Evolutionary conservation across 2,888 invertebrate species (phyloP).

Genomic region (Plusia festucae): DNA sequence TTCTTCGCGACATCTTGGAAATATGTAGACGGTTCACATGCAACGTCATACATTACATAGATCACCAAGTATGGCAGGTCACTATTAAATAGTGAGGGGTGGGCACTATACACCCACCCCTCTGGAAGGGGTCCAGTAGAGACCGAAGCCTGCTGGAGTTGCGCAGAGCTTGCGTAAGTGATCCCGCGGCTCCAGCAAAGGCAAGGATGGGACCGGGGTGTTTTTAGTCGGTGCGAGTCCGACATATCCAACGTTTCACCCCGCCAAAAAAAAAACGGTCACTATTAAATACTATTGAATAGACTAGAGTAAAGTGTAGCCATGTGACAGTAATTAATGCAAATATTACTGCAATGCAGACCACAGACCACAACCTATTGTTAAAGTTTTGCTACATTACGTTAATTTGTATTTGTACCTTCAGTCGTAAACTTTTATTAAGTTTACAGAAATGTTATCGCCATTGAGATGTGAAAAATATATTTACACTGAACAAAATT

Average conservation of each 20-base stretch:
- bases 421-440: neutral
- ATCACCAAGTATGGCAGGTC: constrained; percentile 13
- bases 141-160: no score
- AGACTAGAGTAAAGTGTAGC: neutral
- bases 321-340: constrained; percentile 20
- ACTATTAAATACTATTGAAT: constrained; percentile 11
- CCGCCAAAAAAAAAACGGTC: no score
- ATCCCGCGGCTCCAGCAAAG: no score
- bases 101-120: no score
- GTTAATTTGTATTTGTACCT: neutral
- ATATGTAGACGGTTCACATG: constrained; percentile 29
- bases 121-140: no score
- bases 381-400: neutral
- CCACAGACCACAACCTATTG: neutral
- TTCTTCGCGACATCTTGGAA: constrained; percentile 6
- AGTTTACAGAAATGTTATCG: neutral
- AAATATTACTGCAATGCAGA: neutral
- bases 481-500: constrained; percentile 21
- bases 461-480: constrained; percentile 16
- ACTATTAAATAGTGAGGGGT: no score
- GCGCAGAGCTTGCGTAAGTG: no score
- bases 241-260: no score
- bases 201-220: no score
- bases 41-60: constrained; percentile 8
- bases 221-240: no score